These are phyloP conservation scores for Mastigias papua DNA, from an alignment of 30 jellyfish, hydroid and myxozoan species.

Conservation along the genomic window DNA sequence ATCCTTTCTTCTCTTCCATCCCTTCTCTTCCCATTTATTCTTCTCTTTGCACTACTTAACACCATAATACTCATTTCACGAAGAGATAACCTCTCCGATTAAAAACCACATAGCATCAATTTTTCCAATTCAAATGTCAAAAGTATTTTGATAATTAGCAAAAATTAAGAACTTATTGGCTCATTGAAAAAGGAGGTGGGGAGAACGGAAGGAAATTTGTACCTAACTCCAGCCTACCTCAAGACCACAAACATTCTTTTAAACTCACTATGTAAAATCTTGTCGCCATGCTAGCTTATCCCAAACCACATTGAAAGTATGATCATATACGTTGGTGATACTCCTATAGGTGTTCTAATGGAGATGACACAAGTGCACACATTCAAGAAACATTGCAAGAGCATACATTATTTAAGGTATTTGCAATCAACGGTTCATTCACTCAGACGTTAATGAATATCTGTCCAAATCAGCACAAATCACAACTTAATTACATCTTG, in stretches of 20 bases:
- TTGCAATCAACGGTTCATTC: too few relatives aligned
- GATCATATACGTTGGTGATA: neutral
- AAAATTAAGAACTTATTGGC: neutral
- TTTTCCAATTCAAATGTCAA: neutral
- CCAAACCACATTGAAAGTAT: neutral
- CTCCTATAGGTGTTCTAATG: too few relatives aligned
- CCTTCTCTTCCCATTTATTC: neutral
- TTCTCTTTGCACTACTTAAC: neutral
- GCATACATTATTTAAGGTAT: too few relatives aligned
- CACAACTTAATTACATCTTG: too few relatives aligned
- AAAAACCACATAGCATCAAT: neutral
- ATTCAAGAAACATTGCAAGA: too few relatives aligned
- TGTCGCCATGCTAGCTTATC: conserved; percentile 38
- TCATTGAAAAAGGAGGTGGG: conserved; percentile 25
- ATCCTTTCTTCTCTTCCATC: neutral
- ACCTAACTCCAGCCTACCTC: conserved; percentile 42
- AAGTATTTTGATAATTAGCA: neutral
- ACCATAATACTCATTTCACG: too few relatives aligned
- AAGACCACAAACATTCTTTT: conserved; percentile 31
- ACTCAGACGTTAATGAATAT: too few relatives aligned
- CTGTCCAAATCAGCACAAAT: too few relatives aligned
- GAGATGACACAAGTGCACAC: too few relatives aligned
- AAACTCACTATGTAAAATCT: conserved; percentile 1
- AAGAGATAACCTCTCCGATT: neutral
- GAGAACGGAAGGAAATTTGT: conserved; percentile 52